Percentiles rank a stretch among this genome's conserved stretches.
These are phyloP conservation scores for Mixornis gularis DNA, from an alignment of 2,113 vertebrate genomes.

Conservation along the genomic window DNA sequence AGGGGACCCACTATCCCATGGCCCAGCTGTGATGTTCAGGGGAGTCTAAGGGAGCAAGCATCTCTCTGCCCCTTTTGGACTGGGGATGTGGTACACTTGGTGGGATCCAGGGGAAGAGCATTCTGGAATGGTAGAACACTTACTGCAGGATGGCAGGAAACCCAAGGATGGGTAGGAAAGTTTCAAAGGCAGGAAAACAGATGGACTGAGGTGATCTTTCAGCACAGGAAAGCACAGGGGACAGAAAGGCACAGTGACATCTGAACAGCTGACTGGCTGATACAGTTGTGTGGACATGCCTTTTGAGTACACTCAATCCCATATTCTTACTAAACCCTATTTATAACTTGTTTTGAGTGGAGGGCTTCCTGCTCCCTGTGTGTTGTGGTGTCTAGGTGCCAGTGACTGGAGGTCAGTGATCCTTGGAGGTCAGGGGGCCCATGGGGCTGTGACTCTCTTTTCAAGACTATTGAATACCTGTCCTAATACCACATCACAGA, in stretches of 20 bases:
- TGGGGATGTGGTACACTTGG: not conserved
- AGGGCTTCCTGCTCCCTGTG: not conserved
- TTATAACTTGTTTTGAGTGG: not conserved
- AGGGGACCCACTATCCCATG: not conserved
- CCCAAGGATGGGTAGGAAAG: not conserved
- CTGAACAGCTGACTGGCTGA: not conserved
- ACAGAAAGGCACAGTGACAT: not conserved
- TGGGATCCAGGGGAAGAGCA: not conserved
- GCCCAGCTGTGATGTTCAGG: accelerated
- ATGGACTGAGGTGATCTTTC: not conserved
- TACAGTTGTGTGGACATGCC: not conserved
- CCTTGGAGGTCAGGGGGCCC: not conserved
- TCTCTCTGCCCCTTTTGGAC: not conserved
- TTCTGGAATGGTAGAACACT: not conserved
- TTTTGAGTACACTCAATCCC: not conserved
- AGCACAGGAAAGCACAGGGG: not conserved
- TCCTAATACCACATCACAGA: not conserved
- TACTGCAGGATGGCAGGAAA: not conserved
- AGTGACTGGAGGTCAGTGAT: not conserved
- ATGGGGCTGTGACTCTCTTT: not conserved
- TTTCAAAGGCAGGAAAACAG: not conserved
- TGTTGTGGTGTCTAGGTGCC: no score
- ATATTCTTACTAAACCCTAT: not conserved
- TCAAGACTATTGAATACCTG: not conserved
- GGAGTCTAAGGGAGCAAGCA: not conserved